phyloP scores from a whole-genome alignment of 2,888 invertebrate genomes.

The Polymixis flavicincta region DNA sequence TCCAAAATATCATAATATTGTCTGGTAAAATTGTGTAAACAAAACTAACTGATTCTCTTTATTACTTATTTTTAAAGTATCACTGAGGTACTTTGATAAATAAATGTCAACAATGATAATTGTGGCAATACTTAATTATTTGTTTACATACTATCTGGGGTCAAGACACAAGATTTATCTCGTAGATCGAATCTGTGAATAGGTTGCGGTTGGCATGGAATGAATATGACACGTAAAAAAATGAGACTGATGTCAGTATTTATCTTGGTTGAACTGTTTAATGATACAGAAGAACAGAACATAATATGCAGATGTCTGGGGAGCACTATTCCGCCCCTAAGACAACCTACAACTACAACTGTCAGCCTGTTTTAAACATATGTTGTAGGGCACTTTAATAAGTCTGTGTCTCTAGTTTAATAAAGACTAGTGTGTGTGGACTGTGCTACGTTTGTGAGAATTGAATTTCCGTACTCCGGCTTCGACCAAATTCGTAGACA shows the following conservation, averaged over 20 bases:
- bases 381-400: neutral
- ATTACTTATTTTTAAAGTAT: neutral
- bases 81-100: conserved; percentile 15
- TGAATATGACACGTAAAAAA: neutral
- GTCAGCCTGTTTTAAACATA: neutral
- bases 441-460: neutral
- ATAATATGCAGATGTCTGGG: neutral
- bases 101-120: conserved; percentile 19
- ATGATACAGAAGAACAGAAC: neutral
- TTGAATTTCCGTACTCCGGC: neutral
- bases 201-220: neutral
- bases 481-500: neutral
- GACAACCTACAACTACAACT: no score
- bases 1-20: neutral
- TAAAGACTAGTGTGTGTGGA: neutral
- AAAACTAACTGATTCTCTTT: neutral
- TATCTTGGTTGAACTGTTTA: neutral
- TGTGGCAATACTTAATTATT: neutral
- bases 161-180: conserved; percentile 31
- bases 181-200: neutral
- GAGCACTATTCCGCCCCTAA: no score
- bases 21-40: neutral
- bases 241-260: conserved; percentile 1
- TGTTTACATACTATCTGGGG: conserved; percentile 33
- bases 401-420: neutral